phyloP scores from a whole-genome alignment of 2,888 invertebrate species.

The Troides helena region DNA sequence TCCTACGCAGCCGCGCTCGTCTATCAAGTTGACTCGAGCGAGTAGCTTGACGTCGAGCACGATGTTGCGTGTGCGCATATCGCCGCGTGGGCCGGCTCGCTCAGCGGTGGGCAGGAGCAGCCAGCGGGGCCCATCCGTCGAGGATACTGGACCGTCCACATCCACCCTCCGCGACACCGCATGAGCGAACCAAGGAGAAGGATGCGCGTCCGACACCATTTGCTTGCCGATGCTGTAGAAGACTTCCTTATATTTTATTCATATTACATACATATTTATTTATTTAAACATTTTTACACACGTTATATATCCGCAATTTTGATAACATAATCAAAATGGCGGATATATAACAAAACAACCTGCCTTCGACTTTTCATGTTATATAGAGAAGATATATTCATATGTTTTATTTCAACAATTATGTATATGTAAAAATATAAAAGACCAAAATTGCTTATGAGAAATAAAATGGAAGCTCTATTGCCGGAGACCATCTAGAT shows the following conservation, averaged over 20 bases:
- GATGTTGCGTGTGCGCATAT: conserved; percentile 35
- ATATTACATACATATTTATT: too few species aligned
- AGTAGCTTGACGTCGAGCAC: conserved; percentile 55
- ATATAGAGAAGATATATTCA: too few species aligned
- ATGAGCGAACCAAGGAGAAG: conserved; percentile 64
- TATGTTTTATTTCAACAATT: too few species aligned
- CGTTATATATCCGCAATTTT: too few species aligned
- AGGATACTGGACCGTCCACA: conserved; percentile 49
- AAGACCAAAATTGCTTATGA: too few species aligned
- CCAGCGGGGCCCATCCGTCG: conserved; percentile 50
- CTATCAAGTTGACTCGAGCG: conserved; percentile 61
- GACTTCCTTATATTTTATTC: not conserved
- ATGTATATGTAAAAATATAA: too few species aligned
- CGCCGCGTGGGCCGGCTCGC: conserved; percentile 38
- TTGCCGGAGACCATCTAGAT: too few species aligned
- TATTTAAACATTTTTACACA: too few species aligned
- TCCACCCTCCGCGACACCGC: conserved; percentile 48
- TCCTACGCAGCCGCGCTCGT: conserved; percentile 64
- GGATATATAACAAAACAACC: too few species aligned
- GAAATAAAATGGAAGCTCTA: too few species aligned
- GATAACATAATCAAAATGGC: too few species aligned
- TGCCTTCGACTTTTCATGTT: too few species aligned
- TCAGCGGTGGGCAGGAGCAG: conserved; percentile 53
- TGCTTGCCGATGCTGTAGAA: conserved; percentile 63
- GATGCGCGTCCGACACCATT: conserved; percentile 64